These are phyloP conservation scores for Conchocele bisecta DNA, from an alignment of 2,888 invertebrate genomes.

Conservation along the genomic window DNA sequence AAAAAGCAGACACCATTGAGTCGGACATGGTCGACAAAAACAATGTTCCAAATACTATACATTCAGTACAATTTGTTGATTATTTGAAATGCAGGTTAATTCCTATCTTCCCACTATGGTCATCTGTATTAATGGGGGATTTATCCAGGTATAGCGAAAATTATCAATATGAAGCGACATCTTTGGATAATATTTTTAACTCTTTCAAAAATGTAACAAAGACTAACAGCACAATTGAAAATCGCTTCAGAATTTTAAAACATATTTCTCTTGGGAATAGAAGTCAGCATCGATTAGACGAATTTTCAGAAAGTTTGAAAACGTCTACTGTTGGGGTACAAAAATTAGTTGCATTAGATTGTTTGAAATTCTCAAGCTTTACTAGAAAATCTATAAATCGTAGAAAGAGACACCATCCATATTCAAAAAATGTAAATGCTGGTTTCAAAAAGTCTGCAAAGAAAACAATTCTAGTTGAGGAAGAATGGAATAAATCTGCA, in stretches of 20 bases:
- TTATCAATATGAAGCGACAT: background rate
- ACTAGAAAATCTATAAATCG: background rate
- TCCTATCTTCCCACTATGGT: background rate
- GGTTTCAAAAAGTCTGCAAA: background rate
- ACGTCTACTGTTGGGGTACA: conserved; percentile 2
- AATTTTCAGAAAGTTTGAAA: conserved; percentile 20
- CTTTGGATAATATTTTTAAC: background rate
- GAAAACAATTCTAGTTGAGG: background rate
- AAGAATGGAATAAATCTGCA: conserved; percentile 10
- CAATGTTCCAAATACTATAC: background rate
- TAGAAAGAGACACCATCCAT: too few species aligned
- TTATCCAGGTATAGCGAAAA: conserved; percentile 8
- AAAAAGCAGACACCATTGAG: background rate
- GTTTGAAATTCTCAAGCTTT: conserved; percentile 1
- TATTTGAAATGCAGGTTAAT: background rate
- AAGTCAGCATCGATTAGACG: conserved; percentile 30
- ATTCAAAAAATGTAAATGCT: too few species aligned
- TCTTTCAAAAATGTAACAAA: background rate
- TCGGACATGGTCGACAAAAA: too few species aligned
- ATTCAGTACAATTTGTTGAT: background rate
- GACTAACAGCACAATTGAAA: conserved; percentile 18
- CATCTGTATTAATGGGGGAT: conserved; percentile 25
- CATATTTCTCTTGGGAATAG: conserved; percentile 1
- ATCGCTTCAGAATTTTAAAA: conserved; percentile 33
- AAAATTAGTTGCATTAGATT: conserved; percentile 3